These are phyloP conservation scores for Percopsis omiscomaycus DNA, from an alignment of 2,797 vertebrate genomes.

Conservation along the genomic window DNA sequence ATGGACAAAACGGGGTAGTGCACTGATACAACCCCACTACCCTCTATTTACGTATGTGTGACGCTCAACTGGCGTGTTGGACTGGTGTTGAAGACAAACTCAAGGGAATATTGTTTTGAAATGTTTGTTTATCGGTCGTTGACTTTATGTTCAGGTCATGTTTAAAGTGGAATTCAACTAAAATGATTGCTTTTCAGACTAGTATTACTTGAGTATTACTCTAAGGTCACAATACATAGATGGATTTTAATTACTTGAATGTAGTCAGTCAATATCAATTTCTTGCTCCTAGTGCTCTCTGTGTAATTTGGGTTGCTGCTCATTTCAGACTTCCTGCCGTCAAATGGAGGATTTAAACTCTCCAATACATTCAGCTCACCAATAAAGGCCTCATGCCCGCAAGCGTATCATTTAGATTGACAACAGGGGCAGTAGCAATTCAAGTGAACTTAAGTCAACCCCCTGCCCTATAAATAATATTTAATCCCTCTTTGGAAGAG, in stretches of 20 bases:
- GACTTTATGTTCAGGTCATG: neutral
- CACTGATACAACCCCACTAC: neutral
- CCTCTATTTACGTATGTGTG: conserved; percentile 10
- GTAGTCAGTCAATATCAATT: conserved; percentile 45
- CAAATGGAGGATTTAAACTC: conserved; percentile 48
- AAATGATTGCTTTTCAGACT: conserved; percentile 14
- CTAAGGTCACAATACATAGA: conserved; percentile 21
- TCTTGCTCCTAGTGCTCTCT: conserved; percentile 27
- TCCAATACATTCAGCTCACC: conserved; percentile 39
- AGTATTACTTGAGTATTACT: conserved; percentile 13
- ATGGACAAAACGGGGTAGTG: conserved; percentile 42
- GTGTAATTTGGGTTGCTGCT: conserved; percentile 40
- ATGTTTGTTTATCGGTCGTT: neutral
- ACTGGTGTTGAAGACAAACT: conserved; percentile 12
- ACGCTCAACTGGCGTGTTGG: neutral
- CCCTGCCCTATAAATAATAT: conserved; percentile 73
- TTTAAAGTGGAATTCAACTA: conserved; percentile 11
- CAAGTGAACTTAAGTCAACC: conserved; percentile 69
- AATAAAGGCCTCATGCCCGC: conserved; percentile 55
- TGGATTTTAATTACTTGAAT: conserved; percentile 30
- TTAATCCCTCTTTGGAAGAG: conserved; percentile 69
- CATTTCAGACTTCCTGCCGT: conserved; percentile 43
- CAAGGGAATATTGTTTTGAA: neutral
- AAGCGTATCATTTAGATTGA: conserved; percentile 69
- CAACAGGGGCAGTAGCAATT: conserved; percentile 68